Conservation (phyloP, 2,888 invertebrate species). For the Scrobipalpa atriplicella region DNA sequence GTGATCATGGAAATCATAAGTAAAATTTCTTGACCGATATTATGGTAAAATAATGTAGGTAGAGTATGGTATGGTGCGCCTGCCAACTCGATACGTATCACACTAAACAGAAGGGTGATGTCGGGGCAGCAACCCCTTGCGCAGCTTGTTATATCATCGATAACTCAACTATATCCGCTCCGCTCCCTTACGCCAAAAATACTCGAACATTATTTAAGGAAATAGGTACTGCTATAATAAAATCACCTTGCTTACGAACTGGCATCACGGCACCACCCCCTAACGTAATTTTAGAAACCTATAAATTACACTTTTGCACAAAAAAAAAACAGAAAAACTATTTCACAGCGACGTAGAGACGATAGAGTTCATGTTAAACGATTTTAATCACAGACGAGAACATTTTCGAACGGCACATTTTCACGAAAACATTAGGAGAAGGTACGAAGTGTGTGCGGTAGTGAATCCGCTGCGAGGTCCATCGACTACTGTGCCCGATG, state of each 20-base stretch:
- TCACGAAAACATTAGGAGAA: conserved; percentile 75
- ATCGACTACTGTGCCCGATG: conserved; percentile 77
- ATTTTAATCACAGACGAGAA: conserved; percentile 65
- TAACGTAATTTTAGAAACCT: conserved; percentile 71
- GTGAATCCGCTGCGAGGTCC: conserved; percentile 69
- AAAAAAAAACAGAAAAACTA: conserved; percentile 66
- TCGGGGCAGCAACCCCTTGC: conserved; percentile 47
- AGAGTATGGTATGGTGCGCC: conserved; percentile 27
- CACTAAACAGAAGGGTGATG: conserved; percentile 56
- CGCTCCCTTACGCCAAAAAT: conserved; percentile 34
- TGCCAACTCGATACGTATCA: conserved; percentile 60
- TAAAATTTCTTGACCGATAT: neutral
- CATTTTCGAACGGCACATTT: conserved; percentile 65
- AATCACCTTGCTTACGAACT: conserved; percentile 89
- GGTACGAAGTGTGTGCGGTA: conserved; percentile 65
- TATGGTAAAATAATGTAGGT: neutral
- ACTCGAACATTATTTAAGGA: conserved; percentile 39
- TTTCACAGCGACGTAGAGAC: conserved; percentile 58
- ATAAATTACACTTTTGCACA: conserved; percentile 52
- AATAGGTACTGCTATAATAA: conserved; percentile 42
- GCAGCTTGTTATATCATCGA: conserved; percentile 43
- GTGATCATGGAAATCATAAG: neutral
- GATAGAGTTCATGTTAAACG: conserved; percentile 65
- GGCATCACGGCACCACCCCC: conserved; percentile 85
- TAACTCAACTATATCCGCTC: conserved; percentile 34